Evolutionary conservation across 2,113 vertebrate species (phyloP).

Genomic region (Holacanthus passer): DNA sequence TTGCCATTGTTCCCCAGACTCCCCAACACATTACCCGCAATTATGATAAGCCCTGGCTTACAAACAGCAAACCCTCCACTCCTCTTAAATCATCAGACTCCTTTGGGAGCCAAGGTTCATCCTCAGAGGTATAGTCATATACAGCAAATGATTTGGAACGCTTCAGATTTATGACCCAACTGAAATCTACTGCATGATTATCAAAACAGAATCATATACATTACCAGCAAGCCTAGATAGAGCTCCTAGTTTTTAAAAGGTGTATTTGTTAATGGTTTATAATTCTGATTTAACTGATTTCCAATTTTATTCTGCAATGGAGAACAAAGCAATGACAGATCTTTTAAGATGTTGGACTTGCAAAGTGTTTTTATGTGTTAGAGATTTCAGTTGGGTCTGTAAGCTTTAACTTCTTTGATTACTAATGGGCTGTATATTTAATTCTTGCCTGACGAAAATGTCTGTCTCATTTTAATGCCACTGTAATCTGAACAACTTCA

Average conservation of each 20-base stretch:
- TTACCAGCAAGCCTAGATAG: neutral
- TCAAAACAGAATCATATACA: neutral
- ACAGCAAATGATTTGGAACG: conserved; percentile 43
- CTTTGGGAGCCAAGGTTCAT: conserved; percentile 93
- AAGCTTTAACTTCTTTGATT: conserved; percentile 23
- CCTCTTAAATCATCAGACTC: conserved; percentile 96
- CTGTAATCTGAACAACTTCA: neutral
- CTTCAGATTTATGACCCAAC: conserved; percentile 60
- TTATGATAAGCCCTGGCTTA: conserved; percentile 99
- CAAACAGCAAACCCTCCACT: conserved; percentile 99
- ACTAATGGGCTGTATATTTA: conserved; percentile 49
- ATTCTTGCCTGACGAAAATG: conserved; percentile 19
- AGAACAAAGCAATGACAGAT: neutral
- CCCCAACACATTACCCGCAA: conserved; percentile 98
- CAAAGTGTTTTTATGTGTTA: neutral
- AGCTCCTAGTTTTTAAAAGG: neutral
- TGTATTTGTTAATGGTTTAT: neutral
- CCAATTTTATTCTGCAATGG: neutral
- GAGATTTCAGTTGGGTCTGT: conserved; percentile 74
- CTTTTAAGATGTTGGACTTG: neutral
- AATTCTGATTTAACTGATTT: neutral
- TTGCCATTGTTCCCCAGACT: conserved; percentile 97
- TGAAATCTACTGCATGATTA: conserved; percentile 59
- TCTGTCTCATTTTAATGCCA: conserved; percentile 22
- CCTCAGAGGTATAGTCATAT: conserved; percentile 95